phyloP scores from a whole-genome alignment of 2,888 invertebrate genomes.

The Parnassius apollo region DNA sequence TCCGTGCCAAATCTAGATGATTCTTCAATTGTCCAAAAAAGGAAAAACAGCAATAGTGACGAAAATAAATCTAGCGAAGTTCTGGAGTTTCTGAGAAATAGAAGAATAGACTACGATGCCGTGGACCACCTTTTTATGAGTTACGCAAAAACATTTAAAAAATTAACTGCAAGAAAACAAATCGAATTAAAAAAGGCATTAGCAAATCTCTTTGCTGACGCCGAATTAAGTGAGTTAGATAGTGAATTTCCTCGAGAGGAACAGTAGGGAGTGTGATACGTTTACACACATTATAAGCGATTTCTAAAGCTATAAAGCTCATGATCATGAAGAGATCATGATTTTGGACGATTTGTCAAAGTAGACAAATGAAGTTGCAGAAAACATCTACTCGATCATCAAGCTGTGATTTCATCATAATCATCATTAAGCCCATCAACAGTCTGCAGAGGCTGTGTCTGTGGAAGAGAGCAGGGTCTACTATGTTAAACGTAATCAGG shows the following conservation, averaged over 20 bases:
- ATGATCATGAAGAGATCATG: no score
- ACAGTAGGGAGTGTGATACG: no score
- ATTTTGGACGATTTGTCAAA: no score
- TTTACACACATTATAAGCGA: no score
- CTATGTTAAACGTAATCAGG: no score
- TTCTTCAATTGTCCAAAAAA: not conserved
- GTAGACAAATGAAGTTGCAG: no score
- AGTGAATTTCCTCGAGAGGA: not conserved
- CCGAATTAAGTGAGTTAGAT: not conserved
- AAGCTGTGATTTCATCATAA: no score
- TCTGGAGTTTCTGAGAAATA: not conserved
- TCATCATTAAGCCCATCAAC: no score
- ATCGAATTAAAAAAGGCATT: not conserved
- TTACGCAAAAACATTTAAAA: not conserved
- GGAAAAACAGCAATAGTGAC: not conserved
- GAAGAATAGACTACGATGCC: not conserved
- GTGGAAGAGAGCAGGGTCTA: no score
- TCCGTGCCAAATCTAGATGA: not conserved
- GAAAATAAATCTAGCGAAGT: not conserved
- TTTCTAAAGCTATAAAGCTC: no score
- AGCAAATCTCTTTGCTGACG: not conserved
- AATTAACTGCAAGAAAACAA: not conserved
- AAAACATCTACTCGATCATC: no score
- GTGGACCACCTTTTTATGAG: not conserved
- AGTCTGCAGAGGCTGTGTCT: no score